phyloP scores from a whole-genome alignment of 2,888 invertebrate species.

The Sturmia bella region DNA sequence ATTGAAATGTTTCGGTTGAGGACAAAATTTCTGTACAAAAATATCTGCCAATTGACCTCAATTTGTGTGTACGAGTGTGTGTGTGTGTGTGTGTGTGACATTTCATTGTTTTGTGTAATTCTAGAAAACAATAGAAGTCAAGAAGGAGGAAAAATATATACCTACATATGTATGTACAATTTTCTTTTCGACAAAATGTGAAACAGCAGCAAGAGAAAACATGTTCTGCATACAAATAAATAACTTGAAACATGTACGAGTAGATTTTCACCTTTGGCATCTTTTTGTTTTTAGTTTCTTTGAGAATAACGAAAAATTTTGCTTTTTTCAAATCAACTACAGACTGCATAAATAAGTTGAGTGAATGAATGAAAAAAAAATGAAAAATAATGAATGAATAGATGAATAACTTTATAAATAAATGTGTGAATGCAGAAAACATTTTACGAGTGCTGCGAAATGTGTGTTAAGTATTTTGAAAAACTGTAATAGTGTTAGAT shows the following conservation, averaged over 20 bases:
- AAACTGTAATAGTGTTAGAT: conserved; percentile 19
- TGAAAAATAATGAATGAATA: conserved; percentile 25
- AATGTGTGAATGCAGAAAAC: conserved; percentile 7
- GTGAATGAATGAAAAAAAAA: conserved; percentile 18
- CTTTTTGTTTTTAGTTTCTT: conserved; percentile 45
- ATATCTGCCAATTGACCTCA: conserved; percentile 65
- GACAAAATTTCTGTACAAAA: conserved; percentile 29
- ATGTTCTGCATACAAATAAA: conserved; percentile 42
- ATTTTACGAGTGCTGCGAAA: conserved; percentile 15
- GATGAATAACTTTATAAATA: conserved; percentile 8
- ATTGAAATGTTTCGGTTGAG: neutral
- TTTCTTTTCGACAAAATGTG: conserved; percentile 3
- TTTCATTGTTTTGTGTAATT: conserved; percentile 53
- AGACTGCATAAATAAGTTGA: conserved; percentile 3
- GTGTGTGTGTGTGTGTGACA: too few relatives aligned
- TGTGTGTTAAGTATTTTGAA: conserved; percentile 58
- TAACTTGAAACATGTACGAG: conserved; percentile 10
- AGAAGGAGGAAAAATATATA: conserved; percentile 2
- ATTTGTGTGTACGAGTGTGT: too few relatives aligned
- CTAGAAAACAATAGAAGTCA: conserved; percentile 34
- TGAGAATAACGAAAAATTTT: conserved; percentile 35
- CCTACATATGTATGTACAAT: too few relatives aligned
- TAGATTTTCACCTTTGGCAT: conserved; percentile 65
- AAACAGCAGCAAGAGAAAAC: conserved; percentile 2
- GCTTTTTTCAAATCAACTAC: conserved; percentile 6